Evolutionary conservation across 2,113 vertebrate species (phyloP).

Genomic region (Colinus virginianus): DNA sequence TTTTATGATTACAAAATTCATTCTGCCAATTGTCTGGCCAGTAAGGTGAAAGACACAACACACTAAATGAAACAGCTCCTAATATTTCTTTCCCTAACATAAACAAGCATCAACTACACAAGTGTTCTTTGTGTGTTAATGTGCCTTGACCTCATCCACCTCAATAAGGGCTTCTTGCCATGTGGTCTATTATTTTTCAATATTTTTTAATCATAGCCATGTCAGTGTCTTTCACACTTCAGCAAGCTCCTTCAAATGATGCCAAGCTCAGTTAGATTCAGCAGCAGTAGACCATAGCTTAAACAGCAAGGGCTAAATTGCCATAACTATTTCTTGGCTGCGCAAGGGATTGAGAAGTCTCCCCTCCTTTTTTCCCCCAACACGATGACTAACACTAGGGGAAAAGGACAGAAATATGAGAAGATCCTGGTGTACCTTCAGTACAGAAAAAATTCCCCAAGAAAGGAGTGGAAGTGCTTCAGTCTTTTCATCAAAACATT

Average conservation of each 20-base stretch:
- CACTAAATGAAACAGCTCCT: fast-evolving
- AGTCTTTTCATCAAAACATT: not conserved
- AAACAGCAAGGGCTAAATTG: conserved; percentile 52
- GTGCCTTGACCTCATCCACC: conserved; percentile 17
- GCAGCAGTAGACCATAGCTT: conserved; percentile 39
- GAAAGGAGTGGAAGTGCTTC: not conserved
- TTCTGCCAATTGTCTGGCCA: not conserved
- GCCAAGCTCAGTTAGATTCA: conserved; percentile 53
- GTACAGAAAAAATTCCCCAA: not conserved
- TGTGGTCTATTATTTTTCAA: conserved; percentile 35
- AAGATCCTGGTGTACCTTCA: not conserved
- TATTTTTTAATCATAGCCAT: conserved; percentile 43
- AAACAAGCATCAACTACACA: not conserved
- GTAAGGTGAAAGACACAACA: not conserved
- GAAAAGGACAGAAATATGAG: not conserved
- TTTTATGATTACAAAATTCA: not conserved
- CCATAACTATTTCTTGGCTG: not conserved
- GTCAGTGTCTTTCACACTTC: conserved; percentile 61
- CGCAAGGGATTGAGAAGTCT: not conserved
- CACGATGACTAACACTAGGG: not conserved
- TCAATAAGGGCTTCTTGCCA: conserved; percentile 21
- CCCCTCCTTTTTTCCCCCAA: not conserved
- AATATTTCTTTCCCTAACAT: fast-evolving
- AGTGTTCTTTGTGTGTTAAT: conserved; percentile 18
- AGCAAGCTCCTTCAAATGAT: conserved; percentile 65